A percentile compares a stretch with the other conserved stretches of the same genome.
Evolutionary conservation across 2,113 vertebrate species (phyloP).

Genomic region (Australoheros scitulus): DNA sequence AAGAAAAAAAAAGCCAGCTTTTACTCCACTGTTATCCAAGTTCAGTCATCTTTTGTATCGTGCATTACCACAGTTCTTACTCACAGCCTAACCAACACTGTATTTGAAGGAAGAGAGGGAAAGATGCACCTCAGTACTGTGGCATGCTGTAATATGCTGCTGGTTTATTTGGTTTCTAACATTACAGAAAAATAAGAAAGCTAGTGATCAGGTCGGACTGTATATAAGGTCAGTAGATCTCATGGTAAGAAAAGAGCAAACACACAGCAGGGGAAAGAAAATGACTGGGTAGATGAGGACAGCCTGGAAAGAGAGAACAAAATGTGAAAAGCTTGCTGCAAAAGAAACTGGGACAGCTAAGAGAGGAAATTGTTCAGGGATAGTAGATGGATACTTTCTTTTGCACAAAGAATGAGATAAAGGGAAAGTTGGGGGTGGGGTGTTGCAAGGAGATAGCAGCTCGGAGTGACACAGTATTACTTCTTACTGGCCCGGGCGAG

Average conservation of each 20-base stretch:
- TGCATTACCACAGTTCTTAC: too few relatives aligned
- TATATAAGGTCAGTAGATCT: conserved; percentile 1
- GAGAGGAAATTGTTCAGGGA: conserved; percentile 43
- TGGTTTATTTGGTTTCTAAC: background rate
- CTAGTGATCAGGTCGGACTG: background rate
- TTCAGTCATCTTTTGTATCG: background rate
- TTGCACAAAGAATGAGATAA: conserved; percentile 19
- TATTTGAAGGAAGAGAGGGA: background rate
- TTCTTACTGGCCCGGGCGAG: conserved; percentile 26
- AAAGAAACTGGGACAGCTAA: conserved; percentile 53
- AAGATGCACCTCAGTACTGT: background rate
- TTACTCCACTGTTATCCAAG: background rate
- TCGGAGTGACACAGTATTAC: conserved; percentile 25
- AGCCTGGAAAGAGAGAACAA: conserved; percentile 1
- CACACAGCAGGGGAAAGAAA: background rate
- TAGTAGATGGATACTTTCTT: conserved; percentile 40
- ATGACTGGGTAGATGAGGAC: conserved; percentile 7
- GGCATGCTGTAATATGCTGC: background rate
- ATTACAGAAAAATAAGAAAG: background rate
- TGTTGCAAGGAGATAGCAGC: conserved; percentile 39
- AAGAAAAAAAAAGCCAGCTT: background rate
- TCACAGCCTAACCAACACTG: background rate
- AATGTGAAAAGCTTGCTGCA: conserved; percentile 29
- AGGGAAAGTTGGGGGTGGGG: background rate
- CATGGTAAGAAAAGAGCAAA: background rate